Conservation (phyloP, 2,888 invertebrate genomes). For the Morinoia aosen region DNA sequence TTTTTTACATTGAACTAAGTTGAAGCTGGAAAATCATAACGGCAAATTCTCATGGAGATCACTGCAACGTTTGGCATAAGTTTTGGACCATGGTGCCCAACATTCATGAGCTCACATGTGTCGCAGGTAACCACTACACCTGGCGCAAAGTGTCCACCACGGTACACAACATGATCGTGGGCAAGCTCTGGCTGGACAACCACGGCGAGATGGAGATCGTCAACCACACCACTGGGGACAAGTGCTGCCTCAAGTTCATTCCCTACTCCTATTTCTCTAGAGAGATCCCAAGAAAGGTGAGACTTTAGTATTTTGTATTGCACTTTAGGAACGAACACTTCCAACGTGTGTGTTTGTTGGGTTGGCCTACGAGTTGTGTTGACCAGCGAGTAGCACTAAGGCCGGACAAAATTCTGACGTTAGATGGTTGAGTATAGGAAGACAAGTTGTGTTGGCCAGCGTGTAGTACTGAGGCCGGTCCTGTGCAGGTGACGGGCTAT, state of each 20-base stretch:
- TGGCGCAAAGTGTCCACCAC: constrained; percentile 99
- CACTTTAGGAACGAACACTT: background rate
- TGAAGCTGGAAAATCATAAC: too few species aligned
- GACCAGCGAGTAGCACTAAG: too few species aligned
- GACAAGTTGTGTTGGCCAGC: too few species aligned
- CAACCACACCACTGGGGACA: constrained; percentile 90
- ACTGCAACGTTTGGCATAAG: background rate
- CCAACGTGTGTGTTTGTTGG: too few species aligned
- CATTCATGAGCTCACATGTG: background rate
- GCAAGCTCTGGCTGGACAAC: constrained; percentile 99
- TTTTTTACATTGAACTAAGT: too few species aligned
- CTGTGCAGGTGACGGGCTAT: constrained; percentile 79
- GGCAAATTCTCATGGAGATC: background rate
- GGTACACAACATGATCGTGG: constrained; percentile 99
- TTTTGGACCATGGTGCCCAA: background rate
- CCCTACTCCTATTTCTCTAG: constrained; percentile 98
- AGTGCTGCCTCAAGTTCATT: constrained; percentile 96
- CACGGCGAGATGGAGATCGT: constrained; percentile 99
- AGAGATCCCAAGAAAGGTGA: constrained; percentile 92
- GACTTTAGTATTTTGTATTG: background rate
- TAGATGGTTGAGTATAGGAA: too few species aligned
- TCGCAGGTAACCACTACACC: constrained; percentile 87
- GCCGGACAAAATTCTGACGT: too few species aligned
- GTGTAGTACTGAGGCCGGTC: too few species aligned
- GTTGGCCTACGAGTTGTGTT: too few species aligned